Percentiles rank a stretch among this genome's conserved stretches.
phyloP scores from a whole-genome alignment of 2,888 invertebrate genomes.

The Cremastinae sp. region DNA sequence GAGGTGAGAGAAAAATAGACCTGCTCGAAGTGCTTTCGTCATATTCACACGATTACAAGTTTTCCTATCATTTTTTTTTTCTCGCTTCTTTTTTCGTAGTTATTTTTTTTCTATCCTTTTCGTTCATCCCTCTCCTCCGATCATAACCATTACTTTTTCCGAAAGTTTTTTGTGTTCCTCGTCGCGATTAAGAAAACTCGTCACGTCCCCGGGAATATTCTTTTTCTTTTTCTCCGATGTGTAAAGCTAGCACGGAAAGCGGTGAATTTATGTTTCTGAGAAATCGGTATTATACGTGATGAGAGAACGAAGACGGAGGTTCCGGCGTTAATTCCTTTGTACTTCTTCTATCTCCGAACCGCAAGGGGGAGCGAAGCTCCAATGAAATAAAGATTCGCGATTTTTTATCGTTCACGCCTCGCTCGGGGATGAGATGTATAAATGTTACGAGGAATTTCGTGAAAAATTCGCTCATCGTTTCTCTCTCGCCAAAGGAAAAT shows the following conservation, averaged over 20 bases:
- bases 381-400: background rate
- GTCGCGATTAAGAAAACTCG: slow-evolving; percentile 34
- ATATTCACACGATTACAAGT: slow-evolving; percentile 37
- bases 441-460: background rate
- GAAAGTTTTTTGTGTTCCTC: background rate
- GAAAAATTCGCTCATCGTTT: no score
- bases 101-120: background rate
- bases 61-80: slow-evolving; percentile 2
- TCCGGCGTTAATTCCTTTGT: slow-evolving; percentile 28
- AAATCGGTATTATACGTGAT: slow-evolving; percentile 43
- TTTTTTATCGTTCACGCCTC: background rate
- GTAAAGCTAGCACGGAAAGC: slow-evolving; percentile 13
- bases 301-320: slow-evolving; percentile 29
- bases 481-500: no score
- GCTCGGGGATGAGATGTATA: background rate
- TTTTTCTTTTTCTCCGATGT: background rate
- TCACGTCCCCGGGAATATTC: slow-evolving; percentile 30
- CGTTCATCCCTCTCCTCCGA: background rate
- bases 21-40: slow-evolving; percentile 5
- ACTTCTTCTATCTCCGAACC: background rate
- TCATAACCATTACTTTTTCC: background rate
- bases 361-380: background rate
- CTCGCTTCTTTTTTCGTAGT: background rate
- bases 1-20: slow-evolving; percentile 84
- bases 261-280: slow-evolving; percentile 23